These are phyloP conservation scores for Myocastor coypus DNA, from an alignment of 2,113 vertebrate genomes.

Conservation along the genomic window DNA sequence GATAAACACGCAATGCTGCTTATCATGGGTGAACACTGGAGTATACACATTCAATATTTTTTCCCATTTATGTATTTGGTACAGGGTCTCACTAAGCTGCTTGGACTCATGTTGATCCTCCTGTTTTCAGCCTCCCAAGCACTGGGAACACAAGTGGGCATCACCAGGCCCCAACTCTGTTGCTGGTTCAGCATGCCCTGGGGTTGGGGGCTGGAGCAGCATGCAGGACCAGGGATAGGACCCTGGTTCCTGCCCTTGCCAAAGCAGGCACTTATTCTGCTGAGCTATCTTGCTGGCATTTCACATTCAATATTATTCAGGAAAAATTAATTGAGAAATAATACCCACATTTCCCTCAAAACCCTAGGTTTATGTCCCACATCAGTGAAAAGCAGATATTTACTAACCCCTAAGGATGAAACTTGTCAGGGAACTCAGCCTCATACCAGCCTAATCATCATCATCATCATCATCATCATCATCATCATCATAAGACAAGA, in stretches of 20 bases:
- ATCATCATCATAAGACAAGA: not conserved
- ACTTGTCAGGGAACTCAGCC: not conserved
- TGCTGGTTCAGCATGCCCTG: too few relatives aligned
- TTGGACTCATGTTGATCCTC: too few relatives aligned
- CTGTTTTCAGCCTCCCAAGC: too few relatives aligned
- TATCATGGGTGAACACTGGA: not conserved
- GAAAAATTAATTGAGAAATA: slow-evolving; percentile 48
- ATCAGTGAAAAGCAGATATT: not conserved
- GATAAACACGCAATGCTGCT: not conserved
- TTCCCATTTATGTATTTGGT: too few relatives aligned
- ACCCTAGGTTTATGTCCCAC: slow-evolving; percentile 3
- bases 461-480: not conserved
- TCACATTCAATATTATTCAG: slow-evolving; percentile 48
- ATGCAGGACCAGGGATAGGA: too few relatives aligned
- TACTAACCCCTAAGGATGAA: not conserved
- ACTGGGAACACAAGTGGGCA: too few relatives aligned
- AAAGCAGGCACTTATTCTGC: too few relatives aligned
- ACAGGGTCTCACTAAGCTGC: too few relatives aligned
- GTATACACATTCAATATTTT: slow-evolving; percentile 30
- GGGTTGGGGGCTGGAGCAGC: too few relatives aligned
- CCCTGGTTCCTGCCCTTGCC: too few relatives aligned
- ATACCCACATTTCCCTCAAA: slow-evolving; percentile 31
- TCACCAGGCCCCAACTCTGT: too few relatives aligned
- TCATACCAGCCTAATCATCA: slow-evolving; percentile 32
- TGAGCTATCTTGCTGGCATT: not conserved